Evolutionary conservation across 2,888 invertebrate species (phyloP).

Genomic region (Metellina segmentata): DNA sequence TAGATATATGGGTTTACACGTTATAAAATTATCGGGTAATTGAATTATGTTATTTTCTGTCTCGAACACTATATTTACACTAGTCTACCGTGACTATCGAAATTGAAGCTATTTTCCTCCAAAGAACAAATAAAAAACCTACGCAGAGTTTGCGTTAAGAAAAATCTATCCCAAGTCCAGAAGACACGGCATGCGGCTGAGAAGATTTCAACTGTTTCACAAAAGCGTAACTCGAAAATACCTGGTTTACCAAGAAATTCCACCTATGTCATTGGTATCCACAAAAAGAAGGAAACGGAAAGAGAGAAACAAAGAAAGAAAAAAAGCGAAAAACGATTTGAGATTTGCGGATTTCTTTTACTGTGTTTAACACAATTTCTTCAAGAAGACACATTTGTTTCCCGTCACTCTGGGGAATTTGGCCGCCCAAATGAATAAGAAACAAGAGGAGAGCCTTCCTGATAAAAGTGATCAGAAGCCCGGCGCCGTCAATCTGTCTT

Average conservation of each 20-base stretch:
- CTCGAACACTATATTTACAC: too few species aligned
- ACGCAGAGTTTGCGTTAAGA: background rate
- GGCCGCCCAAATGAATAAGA: constrained; percentile 2
- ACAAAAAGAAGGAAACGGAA: background rate
- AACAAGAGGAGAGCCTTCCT: background rate
- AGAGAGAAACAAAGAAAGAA: background rate
- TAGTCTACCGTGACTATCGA: background rate
- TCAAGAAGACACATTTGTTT: constrained; percentile 20
- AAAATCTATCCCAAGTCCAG: background rate
- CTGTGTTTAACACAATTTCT: constrained; percentile 26
- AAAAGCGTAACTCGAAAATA: background rate
- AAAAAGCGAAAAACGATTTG: background rate
- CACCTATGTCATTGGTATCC: background rate
- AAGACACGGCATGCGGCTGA: background rate
- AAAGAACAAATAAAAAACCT: background rate
- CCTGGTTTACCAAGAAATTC: background rate
- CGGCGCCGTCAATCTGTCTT: constrained; percentile 45
- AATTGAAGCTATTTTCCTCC: background rate
- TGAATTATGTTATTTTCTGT: too few species aligned
- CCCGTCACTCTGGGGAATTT: background rate
- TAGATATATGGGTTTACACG: too few species aligned
- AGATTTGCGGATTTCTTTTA: constrained; percentile 6
- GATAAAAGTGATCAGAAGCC: constrained; percentile 8
- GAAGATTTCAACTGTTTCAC: background rate
- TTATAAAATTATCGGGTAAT: too few species aligned